These are phyloP conservation scores for Bradypodion ventrale DNA, from an alignment of 2,797 vertebrate species.

Conservation along the genomic window DNA sequence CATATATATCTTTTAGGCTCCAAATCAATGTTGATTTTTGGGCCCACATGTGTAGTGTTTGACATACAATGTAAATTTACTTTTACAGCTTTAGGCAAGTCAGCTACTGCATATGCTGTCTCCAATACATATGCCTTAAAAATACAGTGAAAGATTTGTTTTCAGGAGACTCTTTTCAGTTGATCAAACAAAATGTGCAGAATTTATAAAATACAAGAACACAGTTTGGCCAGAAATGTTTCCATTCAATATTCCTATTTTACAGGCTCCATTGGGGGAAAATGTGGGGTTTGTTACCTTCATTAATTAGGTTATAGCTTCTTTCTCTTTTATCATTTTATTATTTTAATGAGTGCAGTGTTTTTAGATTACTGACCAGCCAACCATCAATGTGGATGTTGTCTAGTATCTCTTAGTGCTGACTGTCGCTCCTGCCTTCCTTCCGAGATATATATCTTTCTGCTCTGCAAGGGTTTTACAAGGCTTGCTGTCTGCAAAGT, in stretches of 20 bases:
- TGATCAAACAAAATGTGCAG: background rate
- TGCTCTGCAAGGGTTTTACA: too few species aligned
- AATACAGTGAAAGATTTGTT: slow-evolving; percentile 59
- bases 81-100: slow-evolving; percentile 67
- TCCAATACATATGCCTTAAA: slow-evolving; percentile 61
- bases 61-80: slow-evolving; percentile 72
- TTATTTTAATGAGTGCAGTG: too few species aligned
- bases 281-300: background rate
- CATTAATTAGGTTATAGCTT: background rate
- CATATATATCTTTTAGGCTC: slow-evolving; percentile 64
- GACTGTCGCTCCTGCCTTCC: too few species aligned
- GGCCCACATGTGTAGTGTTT: slow-evolving; percentile 67
- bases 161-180: slow-evolving; percentile 42
- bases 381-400: too few species aligned
- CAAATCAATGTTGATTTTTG: slow-evolving; percentile 66
- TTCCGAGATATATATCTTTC: too few species aligned
- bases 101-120: slow-evolving; percentile 65
- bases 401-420: too few species aligned
- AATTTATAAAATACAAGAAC: background rate
- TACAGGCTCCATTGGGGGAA: background rate
- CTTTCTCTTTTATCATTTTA: too few species aligned
- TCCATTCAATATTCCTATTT: slow-evolving; percentile 17
- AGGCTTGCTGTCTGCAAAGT: too few species aligned
- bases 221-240: slow-evolving; percentile 30
- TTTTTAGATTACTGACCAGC: too few species aligned